These are phyloP conservation scores for Acrocera orbiculus DNA, from an alignment of 2,888 invertebrate species.

Conservation along the genomic window DNA sequence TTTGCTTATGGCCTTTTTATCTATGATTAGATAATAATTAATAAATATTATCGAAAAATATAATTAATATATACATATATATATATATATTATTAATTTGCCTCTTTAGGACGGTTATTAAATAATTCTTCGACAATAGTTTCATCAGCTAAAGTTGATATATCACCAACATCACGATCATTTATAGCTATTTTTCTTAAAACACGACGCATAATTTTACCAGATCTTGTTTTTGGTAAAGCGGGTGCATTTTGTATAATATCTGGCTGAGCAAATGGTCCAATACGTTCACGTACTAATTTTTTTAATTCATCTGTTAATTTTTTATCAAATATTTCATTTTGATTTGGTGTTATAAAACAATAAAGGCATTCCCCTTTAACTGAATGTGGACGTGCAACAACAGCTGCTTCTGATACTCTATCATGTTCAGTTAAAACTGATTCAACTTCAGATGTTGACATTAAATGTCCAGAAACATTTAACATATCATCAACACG, in stretches of 20 bases:
- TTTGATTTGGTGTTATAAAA: constrained; percentile 82
- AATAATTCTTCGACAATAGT: constrained; percentile 69
- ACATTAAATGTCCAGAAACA: constrained; percentile 94
- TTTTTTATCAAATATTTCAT: constrained; percentile 47
- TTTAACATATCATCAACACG: constrained; percentile 98
- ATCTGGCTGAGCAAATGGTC: constrained; percentile 92
- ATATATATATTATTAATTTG: constrained; percentile 1
- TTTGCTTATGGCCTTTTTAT: too few species aligned
- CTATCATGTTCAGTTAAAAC: constrained; percentile 57
- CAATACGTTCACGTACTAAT: constrained; percentile 75
- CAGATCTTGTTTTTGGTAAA: constrained; percentile 91
- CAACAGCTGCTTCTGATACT: constrained; percentile 92
- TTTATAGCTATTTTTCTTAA: constrained; percentile 83
- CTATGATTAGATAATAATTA: not conserved
- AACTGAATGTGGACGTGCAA: constrained; percentile 80
- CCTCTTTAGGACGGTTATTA: constrained; percentile 42
- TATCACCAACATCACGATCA: constrained; percentile 80
- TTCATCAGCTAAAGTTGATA: constrained; percentile 85
- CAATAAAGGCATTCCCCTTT: constrained; percentile 97
- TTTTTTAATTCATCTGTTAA: constrained; percentile 55
- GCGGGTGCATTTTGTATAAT: constrained; percentile 85
- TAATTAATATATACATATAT: constrained; percentile 1
- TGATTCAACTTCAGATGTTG: constrained; percentile 85
- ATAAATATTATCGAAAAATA: too few species aligned
- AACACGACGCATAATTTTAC: constrained; percentile 95